Evolutionary conservation across 2,113 vertebrate species (phyloP), one percentile per base, ranked within the genome.

Genomic region (Scophthalmus maximus): DNA sequence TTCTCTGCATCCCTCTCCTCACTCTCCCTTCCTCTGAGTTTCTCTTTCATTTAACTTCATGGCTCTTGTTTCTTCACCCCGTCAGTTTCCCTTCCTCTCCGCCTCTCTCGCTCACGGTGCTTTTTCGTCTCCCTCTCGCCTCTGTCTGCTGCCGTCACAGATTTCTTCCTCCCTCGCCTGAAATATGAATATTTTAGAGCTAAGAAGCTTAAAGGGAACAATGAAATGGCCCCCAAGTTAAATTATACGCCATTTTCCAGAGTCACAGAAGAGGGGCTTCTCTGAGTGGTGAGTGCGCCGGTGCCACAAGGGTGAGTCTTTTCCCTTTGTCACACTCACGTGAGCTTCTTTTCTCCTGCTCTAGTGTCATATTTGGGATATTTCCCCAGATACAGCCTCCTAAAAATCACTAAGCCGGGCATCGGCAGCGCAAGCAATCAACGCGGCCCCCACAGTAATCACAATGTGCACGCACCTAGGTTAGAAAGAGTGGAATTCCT

Each of bases 191-290:
- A 93, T 94, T 93, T 94, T 90, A 93, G 76, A 88, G 90, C 85
- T 93, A 93, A 93, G 92, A 86, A 91, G 92, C 92, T 94, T 93
- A 93, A 74, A 88, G 88, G 82, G 90, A 93, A 94, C 92, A 94
- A 94, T 92, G 90, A 92, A 91, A 90, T 90, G 76, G 90, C 82
- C 92, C 81, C 87, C 81, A 82, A 91, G 92, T 92, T 91, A 93
- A 92, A 93, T 93, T 91, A 92, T 83, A 90, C 90, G 88, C 84
- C 76, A 91, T 93, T 92, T n/a, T 91, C 86, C 83, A 60, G 73
- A 78, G 82, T 85, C 85, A 87, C 60, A 78, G 75, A 84, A 85
- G 73, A 83, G 63, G 58, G 86, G 83, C 64, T 88, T 75, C 81
- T 65, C 53, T 46, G 76, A 90, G 71, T 82, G 84, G 88, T 67